Evolutionary conservation across 2,113 vertebrate genomes (phyloP), one percentile per base, ranked within the genome.

Genomic region (Corythoichthys intestinalis): DNA sequence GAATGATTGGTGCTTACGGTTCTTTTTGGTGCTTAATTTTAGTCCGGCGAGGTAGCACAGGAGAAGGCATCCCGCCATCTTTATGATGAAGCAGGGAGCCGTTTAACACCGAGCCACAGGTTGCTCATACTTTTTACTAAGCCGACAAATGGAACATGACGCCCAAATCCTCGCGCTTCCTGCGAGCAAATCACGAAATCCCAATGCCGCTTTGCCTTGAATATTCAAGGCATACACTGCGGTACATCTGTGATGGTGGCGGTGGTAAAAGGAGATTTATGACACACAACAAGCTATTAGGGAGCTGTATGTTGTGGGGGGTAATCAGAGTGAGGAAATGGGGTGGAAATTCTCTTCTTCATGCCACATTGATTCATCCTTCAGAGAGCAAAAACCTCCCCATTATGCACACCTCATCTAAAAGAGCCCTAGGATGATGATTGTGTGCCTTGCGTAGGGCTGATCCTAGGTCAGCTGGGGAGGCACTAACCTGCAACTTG

Each of bases 331-430:
- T 46, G 61, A 20, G 44, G 61, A 63, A 63, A 63, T 63, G 61
- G 61, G 41, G 17, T 63, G 61, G 61, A 63, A 63, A 63, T 63
- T 63, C 61, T 47, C 61, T 47, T 63, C 44, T 63, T 63, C 61
- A 63, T 63, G 61, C 61, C 61, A 63, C 61, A 63, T 63, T 63
- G 41, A 47, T 63, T 63, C 61, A 63, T 63, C 61, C 61, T 63
- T 63, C 61, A 63, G 44, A 63, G 61, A 63, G 41, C 61, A 63
- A 34, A 61, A 63, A 63, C 20, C 28, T 46, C 61, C 41, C n/a
- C 61, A 63, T 63, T 63, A 63, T 63, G 61, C 61, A 63, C 61
- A 63, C 44, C 61, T 34, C 44, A 28, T 47, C 44, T 47, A 13
- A 63, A 63, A 63, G 44, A 63, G 41, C 44, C 60, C 17, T 10